A percentile compares a stretch with the other conserved stretches of the same genome.
Evolutionary conservation across 2,888 invertebrate species (phyloP).

Genomic region (Synanthedon vespiformis): DNA sequence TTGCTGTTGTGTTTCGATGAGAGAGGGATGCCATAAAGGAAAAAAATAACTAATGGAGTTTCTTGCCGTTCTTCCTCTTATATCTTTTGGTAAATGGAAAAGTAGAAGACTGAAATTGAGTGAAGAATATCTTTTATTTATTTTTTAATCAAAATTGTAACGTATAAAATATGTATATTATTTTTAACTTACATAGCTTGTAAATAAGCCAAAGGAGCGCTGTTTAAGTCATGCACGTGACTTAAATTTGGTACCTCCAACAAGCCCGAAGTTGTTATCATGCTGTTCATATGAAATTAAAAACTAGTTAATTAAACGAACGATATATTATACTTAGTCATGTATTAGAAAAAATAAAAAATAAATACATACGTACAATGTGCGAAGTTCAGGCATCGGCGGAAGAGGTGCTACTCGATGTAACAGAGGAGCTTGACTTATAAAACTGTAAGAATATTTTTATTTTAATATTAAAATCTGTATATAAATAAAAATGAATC

Average conservation of each 20-base stretch:
- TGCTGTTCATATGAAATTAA: constrained; percentile 44
- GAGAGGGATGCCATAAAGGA: no score
- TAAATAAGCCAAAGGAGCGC: constrained; percentile 55
- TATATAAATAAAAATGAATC: no score
- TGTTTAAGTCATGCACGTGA: constrained; percentile 63
- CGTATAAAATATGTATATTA: background rate
- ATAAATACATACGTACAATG: constrained; percentile 73
- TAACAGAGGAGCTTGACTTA: constrained; percentile 75
- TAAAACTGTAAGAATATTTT: constrained; percentile 61
- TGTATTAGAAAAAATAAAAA: constrained; percentile 11
- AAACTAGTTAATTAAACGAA: background rate
- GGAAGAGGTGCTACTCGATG: constrained; percentile 65
- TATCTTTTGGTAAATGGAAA: background rate
- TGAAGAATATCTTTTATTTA: no score
- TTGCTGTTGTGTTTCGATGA: no score
- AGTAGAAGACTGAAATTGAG: background rate
- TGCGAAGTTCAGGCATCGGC: constrained; percentile 66
- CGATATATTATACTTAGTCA: constrained; percentile 7
- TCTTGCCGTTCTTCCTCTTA: no score
- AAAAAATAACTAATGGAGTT: no score
- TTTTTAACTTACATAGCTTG: constrained; percentile 77
- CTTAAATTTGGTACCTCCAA: constrained; percentile 75
- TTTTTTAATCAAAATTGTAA: no score
- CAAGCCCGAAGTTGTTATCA: constrained; percentile 77
- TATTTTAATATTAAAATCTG: no score